Evolutionary conservation across 2,113 vertebrate species (phyloP), one percentile per base, ranked within the genome.

Genomic region (Notiomystis cincta): DNA sequence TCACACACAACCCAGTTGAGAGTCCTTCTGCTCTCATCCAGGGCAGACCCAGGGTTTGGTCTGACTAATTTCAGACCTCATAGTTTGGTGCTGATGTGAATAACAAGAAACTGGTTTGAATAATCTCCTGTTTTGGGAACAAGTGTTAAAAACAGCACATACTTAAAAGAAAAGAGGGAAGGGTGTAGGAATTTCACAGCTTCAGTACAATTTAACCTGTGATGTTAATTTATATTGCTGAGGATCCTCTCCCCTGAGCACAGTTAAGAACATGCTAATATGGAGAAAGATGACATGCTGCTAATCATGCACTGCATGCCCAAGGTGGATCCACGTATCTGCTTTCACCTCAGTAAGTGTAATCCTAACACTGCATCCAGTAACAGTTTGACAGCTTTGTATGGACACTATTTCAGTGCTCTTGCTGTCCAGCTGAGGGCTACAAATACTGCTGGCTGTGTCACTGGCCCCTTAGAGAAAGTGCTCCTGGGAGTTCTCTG

Each of bases 381-480:
- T 62, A 64, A 31, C 23, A 33, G 9, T 44, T 65, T 2, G 5
- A 70, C 0, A 0, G 13, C 28, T 38, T 54, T 37, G 9, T 54
- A 8, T 30, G 15, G 66, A 64, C 57, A 24, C 1, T 4, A 31
- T 54, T 40, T 53, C 6, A 51, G 40, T 5, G 38, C 21, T 72
- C 53, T 28, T 84, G 13, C 53, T 69, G 62, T 67, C 40, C 66
- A 56, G 53, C 35, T 56, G 57, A 85, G 61, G 75, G 33, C 38
- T 72, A 75, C 57, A 76, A 45, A 53, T 3, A 0, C 13, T 13
- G 11, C 50, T 77, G 30, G 6, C 9, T 66, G 47, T 62, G 37
- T 38, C 53, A 58, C 56, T 13, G 7, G 7, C 9, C 10, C 38
- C 56, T 50, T 30, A 30, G 44, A 90, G 69, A 90, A 95, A 79